Evolutionary conservation across 2,888 invertebrate genomes (phyloP), one percentile per base, ranked within the genome.

Genomic region (Thalpophila matura): DNA sequence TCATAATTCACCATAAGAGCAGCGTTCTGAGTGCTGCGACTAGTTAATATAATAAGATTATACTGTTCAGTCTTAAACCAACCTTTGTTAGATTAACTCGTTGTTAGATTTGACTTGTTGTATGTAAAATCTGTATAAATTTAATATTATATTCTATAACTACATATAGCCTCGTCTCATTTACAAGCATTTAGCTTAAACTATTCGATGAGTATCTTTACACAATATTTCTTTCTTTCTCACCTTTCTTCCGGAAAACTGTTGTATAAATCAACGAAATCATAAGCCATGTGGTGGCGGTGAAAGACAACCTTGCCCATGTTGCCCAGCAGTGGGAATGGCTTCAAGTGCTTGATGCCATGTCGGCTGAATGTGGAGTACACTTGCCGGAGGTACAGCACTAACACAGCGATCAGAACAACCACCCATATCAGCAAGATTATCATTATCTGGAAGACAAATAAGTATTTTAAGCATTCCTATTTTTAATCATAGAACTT

Each of bases 181-280:
- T n/a, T n/a, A n/a, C n/a, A n/a, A n/a, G n/a, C n/a, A n/a, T n/a
- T n/a, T n/a, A n/a, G n/a, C n/a, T n/a, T n/a, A n/a, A n/a, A n/a
- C n/a, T n/a, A n/a, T n/a, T n/a, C n/a, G n/a, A n/a, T n/a, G n/a
- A n/a, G n/a, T n/a, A n/a, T n/a, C n/a, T n/a, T n/a, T n/a, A n/a
- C n/a, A 12, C 12, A 5, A 16, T 26, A 49, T 5, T 22, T 22
- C 4, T 29, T 27, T 16, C 1, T 9, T 4, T 4, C 50, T 57
- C 2, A 87, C 88, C 78, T 86, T 64, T 88, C 87, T 29, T 71
- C 77, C 0, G 87, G 82, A 42, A 83, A 89, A 3, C 57, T 49
- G 1, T 79, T 69, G 49, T 89, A 90, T 14, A 80, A 46, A n/a
- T 65, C 68, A 1, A 67, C 26, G 1, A 83, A 20, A 10, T 80